A percentile compares a stretch with the other conserved stretches of the same genome.
phyloP scores from a whole-genome alignment of 2,797 vertebrate species.

The Lateolabrax maculatus region DNA sequence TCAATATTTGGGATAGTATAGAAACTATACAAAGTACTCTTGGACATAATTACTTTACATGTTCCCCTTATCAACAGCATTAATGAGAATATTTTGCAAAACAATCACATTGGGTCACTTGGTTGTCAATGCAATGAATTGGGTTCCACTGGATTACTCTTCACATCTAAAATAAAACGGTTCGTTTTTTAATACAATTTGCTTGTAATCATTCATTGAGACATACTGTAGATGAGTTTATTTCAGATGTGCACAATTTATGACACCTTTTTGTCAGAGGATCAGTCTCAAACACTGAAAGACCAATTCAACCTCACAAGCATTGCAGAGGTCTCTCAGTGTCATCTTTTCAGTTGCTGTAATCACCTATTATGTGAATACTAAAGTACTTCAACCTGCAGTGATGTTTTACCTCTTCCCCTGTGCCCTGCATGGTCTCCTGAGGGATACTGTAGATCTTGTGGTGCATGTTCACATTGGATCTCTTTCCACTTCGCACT shows the following conservation, averaged over 20 bases:
- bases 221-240: not conserved
- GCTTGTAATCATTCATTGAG: not conserved
- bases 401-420: slow-evolving; percentile 90
- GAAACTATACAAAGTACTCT: not conserved
- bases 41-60: not conserved
- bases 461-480: slow-evolving; percentile 94
- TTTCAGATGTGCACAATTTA: not conserved
- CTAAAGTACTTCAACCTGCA: not conserved
- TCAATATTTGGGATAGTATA: not conserved
- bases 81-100: not conserved
- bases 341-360: not conserved
- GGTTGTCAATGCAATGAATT: not conserved
- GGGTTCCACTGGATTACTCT: not conserved
- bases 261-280: not conserved
- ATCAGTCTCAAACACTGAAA: not conserved
- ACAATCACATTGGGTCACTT: not conserved
- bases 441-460: slow-evolving; percentile 96
- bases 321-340: not conserved
- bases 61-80: not conserved
- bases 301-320: not conserved
- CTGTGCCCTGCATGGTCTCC: slow-evolving; percentile 94
- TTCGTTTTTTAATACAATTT: no score
- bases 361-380: not conserved
- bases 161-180: not conserved
- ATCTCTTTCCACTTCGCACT: slow-evolving; percentile 87